Percentiles rank a stretch among this genome's conserved stretches.
These are phyloP conservation scores for Eira barbara DNA, from an alignment of 2,113 vertebrate species.

Conservation along the genomic window DNA sequence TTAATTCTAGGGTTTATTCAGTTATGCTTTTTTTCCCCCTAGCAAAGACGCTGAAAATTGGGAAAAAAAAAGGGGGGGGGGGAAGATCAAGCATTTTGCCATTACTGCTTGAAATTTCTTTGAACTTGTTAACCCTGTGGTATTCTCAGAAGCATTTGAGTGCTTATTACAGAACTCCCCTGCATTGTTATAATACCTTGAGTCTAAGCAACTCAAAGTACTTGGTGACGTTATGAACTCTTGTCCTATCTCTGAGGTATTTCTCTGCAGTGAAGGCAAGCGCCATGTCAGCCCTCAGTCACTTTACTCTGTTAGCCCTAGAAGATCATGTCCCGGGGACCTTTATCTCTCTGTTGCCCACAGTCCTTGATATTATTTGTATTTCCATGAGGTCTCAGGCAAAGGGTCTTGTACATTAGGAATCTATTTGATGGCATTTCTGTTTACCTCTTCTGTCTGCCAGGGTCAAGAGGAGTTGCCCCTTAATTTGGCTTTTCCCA, in stretches of 20 bases:
- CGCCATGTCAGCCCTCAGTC: neutral
- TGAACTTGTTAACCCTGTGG: conserved; percentile 71
- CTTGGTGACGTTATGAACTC: neutral
- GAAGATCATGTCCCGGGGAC: neutral
- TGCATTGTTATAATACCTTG: conserved; percentile 37
- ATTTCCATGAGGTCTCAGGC: neutral
- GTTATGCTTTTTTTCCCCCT: conserved; percentile 58
- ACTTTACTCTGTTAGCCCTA: neutral
- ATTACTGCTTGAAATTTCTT: conserved; percentile 67
- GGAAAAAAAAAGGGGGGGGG: neutral
- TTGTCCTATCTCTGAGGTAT: neutral
- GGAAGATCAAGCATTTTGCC: conserved; percentile 62
- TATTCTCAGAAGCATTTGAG: conserved; percentile 56
- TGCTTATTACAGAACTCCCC: conserved; percentile 41
- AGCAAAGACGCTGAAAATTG: conserved; percentile 55
- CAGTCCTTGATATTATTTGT: neutral
- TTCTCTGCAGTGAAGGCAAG: neutral
- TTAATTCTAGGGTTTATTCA: conserved; percentile 77
- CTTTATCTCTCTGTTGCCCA: neutral
- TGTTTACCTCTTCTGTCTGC: neutral
- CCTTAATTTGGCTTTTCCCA: neutral
- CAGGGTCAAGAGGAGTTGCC: neutral
- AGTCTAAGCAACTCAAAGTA: conserved; percentile 48
- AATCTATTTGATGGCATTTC: neutral
- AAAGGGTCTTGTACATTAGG: neutral